phyloP scores from a whole-genome alignment of 92 coral and sea anemone species.

The Parazoanthus darwini region DNA sequence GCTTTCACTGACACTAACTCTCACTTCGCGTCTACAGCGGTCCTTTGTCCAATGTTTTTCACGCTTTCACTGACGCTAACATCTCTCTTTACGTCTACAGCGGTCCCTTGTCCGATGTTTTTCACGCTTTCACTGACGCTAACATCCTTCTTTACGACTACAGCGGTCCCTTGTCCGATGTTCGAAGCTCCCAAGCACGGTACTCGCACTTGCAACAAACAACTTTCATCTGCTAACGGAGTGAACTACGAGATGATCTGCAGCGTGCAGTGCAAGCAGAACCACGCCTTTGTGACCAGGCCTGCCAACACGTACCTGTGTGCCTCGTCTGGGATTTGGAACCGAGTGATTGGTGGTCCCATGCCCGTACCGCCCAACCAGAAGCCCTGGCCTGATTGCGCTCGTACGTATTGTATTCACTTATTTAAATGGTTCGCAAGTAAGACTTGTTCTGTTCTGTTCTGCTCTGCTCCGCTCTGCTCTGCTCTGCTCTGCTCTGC shows the following conservation, averaged over 20 bases:
- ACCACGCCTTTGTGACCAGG: constrained; percentile 73
- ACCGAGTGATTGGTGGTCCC: constrained; percentile 46
- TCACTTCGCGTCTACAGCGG: not conserved
- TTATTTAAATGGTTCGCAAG: not conserved
- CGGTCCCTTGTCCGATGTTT: not conserved
- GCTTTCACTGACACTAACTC: not conserved
- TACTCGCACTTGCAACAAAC: constrained; percentile 75
- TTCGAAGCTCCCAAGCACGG: constrained; percentile 86
- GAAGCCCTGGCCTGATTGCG: constrained; percentile 96
- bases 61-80: too few species aligned
- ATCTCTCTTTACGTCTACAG: too few species aligned
- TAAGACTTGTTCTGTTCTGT: too few species aligned
- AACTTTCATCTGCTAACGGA: constrained; percentile 60
- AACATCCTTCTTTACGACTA: not conserved
- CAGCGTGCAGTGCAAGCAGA: constrained; percentile 78
- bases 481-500: too few species aligned
- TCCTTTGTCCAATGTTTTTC: too few species aligned
- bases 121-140: not conserved
- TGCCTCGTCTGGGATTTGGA: constrained; percentile 80
- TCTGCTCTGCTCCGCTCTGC: too few species aligned
- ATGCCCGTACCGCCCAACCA: constrained; percentile 50
- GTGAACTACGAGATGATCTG: constrained; percentile 81
- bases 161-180: constrained; percentile 82
- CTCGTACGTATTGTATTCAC: constrained; percentile 61
- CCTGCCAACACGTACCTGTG: constrained; percentile 71